phyloP scores from a whole-genome alignment of 2,113 vertebrate genomes.

The Vicugna pacos region DNA sequence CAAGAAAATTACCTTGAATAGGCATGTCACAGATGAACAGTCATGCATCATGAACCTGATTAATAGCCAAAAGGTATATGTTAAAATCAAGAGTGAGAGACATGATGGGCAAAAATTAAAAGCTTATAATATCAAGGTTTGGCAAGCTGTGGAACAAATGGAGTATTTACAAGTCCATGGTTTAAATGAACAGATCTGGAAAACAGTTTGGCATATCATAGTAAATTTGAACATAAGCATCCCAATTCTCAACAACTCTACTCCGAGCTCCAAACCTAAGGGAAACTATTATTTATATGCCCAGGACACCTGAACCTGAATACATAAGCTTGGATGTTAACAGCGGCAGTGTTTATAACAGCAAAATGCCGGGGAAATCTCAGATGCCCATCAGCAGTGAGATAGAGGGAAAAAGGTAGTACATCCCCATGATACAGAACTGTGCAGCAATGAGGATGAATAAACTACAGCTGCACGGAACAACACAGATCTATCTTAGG shows the following conservation, averaged over 20 bases:
- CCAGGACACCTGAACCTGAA: not conserved
- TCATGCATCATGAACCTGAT: not conserved
- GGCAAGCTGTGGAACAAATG: not conserved
- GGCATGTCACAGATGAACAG: not conserved
- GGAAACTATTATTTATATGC: not conserved
- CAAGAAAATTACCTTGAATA: not conserved
- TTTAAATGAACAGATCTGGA: not conserved
- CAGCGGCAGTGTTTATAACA: not conserved
- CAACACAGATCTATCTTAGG: not conserved
- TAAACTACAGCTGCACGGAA: not conserved
- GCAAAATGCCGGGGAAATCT: not conserved
- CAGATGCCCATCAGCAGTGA: not conserved
- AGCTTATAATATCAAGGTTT: not conserved
- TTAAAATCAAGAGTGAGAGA: constrained; percentile 5
- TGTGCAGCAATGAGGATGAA: not conserved
- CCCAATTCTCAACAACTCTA: not conserved
- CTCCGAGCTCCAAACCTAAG: not conserved
- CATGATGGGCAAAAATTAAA: not conserved
- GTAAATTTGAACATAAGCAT: not conserved
- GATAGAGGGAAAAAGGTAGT: not conserved
- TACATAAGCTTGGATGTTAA: not conserved
- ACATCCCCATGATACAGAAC: not conserved
- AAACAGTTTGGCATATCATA: not conserved
- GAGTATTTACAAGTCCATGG: not conserved
- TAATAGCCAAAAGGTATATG: not conserved